Conservation (phyloP, 2,113 vertebrate species). For the Micromys minutus region DNA sequence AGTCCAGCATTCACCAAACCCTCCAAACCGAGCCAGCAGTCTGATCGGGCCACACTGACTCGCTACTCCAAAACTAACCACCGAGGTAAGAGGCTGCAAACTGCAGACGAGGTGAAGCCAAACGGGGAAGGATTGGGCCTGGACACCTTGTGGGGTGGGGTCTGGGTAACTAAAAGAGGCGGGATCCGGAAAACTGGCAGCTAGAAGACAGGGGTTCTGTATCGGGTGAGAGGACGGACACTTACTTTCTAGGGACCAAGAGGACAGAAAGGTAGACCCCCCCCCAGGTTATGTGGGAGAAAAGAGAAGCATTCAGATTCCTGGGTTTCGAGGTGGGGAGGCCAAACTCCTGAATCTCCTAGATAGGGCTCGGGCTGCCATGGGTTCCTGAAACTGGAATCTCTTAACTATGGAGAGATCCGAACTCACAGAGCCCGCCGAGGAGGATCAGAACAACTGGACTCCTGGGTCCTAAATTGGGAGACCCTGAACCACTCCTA, state of each 20-base stretch:
- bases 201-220: neutral
- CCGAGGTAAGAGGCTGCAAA: constrained; percentile 60
- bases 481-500: neutral
- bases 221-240: neutral
- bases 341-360: neutral
- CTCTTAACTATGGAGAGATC: neutral
- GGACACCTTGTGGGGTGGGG: neutral
- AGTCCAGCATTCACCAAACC: neutral
- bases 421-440: neutral
- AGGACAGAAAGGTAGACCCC: neutral
- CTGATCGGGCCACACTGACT: neutral
- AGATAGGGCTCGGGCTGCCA: neutral
- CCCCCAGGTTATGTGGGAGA: neutral
- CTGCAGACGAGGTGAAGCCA: rapidly evolving
- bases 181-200: neutral
- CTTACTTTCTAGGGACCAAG: neutral
- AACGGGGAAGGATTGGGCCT: no score
- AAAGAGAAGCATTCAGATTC: neutral
- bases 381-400: neutral
- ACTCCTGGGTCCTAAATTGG: neutral
- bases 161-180: neutral
- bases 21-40: neutral
- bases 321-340: neutral
- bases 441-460: no score
- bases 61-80: constrained; percentile 54